Conservation (phyloP, 2,888 invertebrate genomes). For the Plebejus argus region DNA sequence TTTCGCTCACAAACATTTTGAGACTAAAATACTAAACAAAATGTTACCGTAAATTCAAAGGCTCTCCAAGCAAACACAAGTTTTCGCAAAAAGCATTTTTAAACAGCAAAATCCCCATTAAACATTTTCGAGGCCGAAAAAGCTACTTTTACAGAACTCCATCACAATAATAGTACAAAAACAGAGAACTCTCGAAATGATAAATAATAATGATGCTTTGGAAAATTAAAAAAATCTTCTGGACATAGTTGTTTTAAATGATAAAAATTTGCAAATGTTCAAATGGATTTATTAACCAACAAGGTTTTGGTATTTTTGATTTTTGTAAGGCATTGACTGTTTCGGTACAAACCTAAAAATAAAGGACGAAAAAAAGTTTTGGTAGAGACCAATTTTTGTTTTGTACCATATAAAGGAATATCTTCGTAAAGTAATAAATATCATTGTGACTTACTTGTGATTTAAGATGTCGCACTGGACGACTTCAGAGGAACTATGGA, state of each 20-base stretch:
- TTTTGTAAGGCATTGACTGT: too few species aligned
- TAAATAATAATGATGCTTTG: not conserved
- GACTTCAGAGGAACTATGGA: conserved; percentile 70
- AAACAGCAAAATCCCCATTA: not conserved
- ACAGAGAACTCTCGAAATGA: not conserved
- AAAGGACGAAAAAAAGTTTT: too few species aligned
- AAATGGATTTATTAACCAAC: too few species aligned
- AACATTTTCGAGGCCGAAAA: not conserved
- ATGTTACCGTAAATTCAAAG: not conserved
- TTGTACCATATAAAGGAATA: too few species aligned
- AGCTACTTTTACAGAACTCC: not conserved
- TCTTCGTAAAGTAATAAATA: too few species aligned
- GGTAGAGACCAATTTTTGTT: too few species aligned
- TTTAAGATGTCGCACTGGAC: conserved; percentile 62
- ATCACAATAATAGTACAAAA: not conserved
- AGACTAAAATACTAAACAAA: not conserved
- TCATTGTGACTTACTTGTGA: conserved; percentile 57
- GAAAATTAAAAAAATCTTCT: not conserved
- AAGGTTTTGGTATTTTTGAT: too few species aligned
- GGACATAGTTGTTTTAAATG: too few species aligned
- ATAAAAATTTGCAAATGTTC: too few species aligned
- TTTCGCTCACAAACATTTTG: not conserved
- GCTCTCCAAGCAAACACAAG: not conserved
- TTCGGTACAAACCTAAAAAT: too few species aligned
- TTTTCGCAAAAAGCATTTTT: not conserved